Evolutionary conservation across 2,888 invertebrate genomes (phyloP).

Genomic region (Platerodrilus igneus): DNA sequence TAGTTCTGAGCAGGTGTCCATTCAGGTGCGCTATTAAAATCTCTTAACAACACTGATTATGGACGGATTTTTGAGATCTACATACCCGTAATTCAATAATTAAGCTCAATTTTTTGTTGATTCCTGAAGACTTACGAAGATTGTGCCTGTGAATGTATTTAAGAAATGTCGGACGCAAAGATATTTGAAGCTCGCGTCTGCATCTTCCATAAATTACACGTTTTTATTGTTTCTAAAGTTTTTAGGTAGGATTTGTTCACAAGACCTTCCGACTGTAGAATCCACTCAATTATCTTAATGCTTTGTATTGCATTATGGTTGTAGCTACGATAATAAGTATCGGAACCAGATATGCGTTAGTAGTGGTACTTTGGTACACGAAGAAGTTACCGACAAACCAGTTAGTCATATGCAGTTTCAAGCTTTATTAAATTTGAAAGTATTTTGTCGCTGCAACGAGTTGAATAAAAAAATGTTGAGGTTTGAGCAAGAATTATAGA

Average conservation of each 20-base stretch:
- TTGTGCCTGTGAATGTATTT: constrained; percentile 34
- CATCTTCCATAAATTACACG: constrained; percentile 38
- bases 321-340: constrained; percentile 17
- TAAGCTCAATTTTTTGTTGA: too few relatives aligned
- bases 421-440: too few relatives aligned
- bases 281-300: constrained; percentile 25
- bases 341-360: constrained; percentile 15
- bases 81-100: too few relatives aligned
- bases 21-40: too few relatives aligned
- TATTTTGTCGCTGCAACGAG: too few relatives aligned
- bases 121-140: constrained; percentile 15
- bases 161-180: constrained; percentile 34
- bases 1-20: too few relatives aligned
- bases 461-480: too few relatives aligned
- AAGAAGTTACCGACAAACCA: constrained; percentile 12
- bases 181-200: constrained; percentile 35
- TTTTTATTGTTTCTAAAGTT: constrained; percentile 31
- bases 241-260: constrained; percentile 29
- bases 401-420: too few relatives aligned
- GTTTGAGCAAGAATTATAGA: too few relatives aligned
- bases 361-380: constrained; percentile 12
- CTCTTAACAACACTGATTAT: too few relatives aligned
- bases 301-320: constrained; percentile 17
- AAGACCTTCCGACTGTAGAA: constrained; percentile 24
- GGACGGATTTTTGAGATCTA: too few relatives aligned